Conservation (phyloP, 2,888 invertebrate genomes). For the Homarus gammarus region DNA sequence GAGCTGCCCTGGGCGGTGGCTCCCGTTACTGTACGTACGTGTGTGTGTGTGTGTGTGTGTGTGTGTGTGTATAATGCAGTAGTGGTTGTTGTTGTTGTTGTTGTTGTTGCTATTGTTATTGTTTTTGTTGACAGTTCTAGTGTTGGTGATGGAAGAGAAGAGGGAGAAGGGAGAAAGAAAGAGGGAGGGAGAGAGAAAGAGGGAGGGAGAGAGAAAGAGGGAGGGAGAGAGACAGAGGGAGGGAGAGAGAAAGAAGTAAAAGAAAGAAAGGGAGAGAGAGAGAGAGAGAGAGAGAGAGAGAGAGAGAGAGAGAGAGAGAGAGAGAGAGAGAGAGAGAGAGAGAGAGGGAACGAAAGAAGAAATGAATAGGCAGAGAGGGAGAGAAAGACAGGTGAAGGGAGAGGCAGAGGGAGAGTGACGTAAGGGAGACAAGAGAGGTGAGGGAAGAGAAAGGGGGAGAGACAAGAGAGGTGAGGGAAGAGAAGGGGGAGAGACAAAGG, state of each 20-base stretch:
- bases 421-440: neutral
- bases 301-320: conserved; percentile 7
- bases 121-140: no score
- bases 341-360: neutral
- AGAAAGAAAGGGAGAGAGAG: neutral
- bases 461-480: neutral
- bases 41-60: neutral
- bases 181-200: neutral
- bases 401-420: no score
- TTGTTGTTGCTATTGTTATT: no score
- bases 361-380: no score
- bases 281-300: conserved; percentile 8
- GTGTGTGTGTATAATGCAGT: neutral
- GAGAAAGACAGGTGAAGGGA: no score
- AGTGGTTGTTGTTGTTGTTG: no score
- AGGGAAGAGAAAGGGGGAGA: neutral
- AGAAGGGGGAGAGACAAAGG: no score
- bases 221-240: conserved; percentile 13
- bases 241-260: neutral
- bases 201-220: neutral
- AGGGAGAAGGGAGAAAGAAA: neutral
- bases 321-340: neutral
- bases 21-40: no score
- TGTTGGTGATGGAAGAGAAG: neutral
- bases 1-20: no score